These are phyloP conservation scores for Brachionus sp. DNA, from an alignment of 1,140 invertebrate genomes.

Conservation along the genomic window DNA sequence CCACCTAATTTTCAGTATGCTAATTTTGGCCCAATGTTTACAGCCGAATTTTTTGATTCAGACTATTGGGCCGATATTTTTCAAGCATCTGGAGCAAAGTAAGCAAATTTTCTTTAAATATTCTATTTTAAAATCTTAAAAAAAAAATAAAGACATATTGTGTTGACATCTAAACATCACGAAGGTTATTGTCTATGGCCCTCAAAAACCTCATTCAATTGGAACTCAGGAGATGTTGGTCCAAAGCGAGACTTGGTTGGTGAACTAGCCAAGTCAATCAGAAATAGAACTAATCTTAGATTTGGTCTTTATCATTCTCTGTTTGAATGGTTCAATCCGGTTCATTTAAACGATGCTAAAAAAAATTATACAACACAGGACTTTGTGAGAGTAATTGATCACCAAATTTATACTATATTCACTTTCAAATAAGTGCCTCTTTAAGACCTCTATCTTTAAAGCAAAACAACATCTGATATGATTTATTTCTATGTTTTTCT, in stretches of 20 bases:
- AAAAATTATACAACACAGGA: conserved; percentile 39
- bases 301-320: conserved; percentile 85
- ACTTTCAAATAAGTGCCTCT: too few species aligned
- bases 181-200: conserved; percentile 56
- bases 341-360: conserved; percentile 72
- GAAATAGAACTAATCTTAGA: conserved; percentile 64
- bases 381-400: conserved; percentile 1
- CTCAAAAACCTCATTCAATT: conserved; percentile 55
- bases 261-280: conserved; percentile 70
- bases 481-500: too few species aligned
- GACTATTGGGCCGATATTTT: conserved; percentile 45
- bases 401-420: too few species aligned
- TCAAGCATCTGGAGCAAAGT: conserved; percentile 44
- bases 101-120: not conserved
- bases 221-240: conserved; percentile 56
- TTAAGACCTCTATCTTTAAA: too few species aligned
- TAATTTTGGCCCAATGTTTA: conserved; percentile 52
- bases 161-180: conserved; percentile 56
- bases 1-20: conserved; percentile 51
- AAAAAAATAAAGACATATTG: conserved; percentile 51
- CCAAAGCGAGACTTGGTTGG: conserved; percentile 59
- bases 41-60: conserved; percentile 46
- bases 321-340: conserved; percentile 85
- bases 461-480: too few species aligned
- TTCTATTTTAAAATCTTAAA: not conserved